phyloP scores from a whole-genome alignment of 2,113 vertebrate genomes.

The Bostrychus sinensis region DNA sequence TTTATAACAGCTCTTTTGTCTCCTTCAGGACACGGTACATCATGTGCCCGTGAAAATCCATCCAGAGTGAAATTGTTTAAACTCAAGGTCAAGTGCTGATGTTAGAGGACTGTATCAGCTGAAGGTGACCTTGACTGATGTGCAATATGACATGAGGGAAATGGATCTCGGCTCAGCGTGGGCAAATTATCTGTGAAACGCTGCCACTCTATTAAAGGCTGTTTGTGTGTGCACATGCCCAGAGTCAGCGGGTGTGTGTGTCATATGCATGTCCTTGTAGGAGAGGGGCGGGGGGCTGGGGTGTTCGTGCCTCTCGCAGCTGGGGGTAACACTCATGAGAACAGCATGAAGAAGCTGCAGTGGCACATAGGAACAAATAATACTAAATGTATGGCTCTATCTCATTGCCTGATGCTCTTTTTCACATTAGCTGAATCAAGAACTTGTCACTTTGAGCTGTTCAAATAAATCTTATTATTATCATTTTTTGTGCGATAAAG shows the following conservation, averaged over 20 bases:
- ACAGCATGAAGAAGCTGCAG: constrained; percentile 46
- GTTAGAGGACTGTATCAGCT: constrained; percentile 62
- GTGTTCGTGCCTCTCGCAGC: constrained; percentile 54
- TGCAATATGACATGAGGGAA: constrained; percentile 76
- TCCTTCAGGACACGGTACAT: constrained; percentile 66
- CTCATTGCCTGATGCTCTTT: constrained; percentile 3
- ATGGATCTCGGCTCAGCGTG: constrained; percentile 68
- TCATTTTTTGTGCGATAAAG: background rate
- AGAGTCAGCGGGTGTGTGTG: constrained; percentile 9
- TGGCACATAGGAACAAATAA: constrained; percentile 35
- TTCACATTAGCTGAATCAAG: background rate
- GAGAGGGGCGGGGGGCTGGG: constrained; percentile 12
- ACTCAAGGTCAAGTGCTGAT: constrained; percentile 75
- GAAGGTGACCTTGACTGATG: constrained; percentile 78
- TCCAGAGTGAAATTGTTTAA: constrained; percentile 69
- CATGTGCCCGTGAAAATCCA: constrained; percentile 71
- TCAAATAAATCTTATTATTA: background rate
- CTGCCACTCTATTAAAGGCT: constrained; percentile 71
- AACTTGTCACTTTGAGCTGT: constrained; percentile 8
- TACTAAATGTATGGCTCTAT: constrained; percentile 35
- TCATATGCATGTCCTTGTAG: constrained; percentile 50
- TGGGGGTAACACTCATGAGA: constrained; percentile 49
- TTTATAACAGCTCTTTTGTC: constrained; percentile 66
- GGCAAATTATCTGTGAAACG: constrained; percentile 77
- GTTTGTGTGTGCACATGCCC: constrained; percentile 38